These are phyloP conservation scores for Urosaurus nigricauda DNA, from an alignment of 2,797 vertebrate genomes.

Conservation along the genomic window DNA sequence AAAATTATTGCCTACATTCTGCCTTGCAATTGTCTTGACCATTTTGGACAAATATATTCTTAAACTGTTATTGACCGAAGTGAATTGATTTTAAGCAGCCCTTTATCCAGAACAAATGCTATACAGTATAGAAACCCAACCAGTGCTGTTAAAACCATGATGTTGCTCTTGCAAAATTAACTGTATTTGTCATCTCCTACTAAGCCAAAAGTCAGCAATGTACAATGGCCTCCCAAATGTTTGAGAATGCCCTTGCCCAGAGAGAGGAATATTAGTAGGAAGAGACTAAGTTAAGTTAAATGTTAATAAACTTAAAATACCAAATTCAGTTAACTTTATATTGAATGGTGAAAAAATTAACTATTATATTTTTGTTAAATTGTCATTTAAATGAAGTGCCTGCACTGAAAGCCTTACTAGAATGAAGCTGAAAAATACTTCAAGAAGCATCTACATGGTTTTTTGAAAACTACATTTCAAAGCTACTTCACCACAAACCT, in stretches of 20 bases:
- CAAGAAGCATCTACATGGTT: too few relatives aligned
- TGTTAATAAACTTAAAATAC: too few relatives aligned
- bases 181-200: background rate
- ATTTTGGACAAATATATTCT: conserved; percentile 29
- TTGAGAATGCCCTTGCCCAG: background rate
- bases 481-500: too few relatives aligned
- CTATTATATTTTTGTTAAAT: too few relatives aligned
- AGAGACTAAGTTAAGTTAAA: too few relatives aligned
- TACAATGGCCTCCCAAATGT: background rate
- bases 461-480: too few relatives aligned
- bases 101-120: conserved; percentile 9
- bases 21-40: conserved; percentile 25
- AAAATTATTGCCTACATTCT: conserved; percentile 36
- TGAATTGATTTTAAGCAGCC: background rate
- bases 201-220: background rate
- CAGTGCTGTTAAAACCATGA: background rate
- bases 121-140: background rate
- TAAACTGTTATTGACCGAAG: conserved; percentile 12
- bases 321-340: too few relatives aligned
- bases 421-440: too few relatives aligned
- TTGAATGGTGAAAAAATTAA: too few relatives aligned
- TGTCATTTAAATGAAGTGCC: too few relatives aligned
- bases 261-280: too few relatives aligned
- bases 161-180: background rate
- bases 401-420: too few relatives aligned